Evolutionary conservation across 2,113 vertebrate species (phyloP).

Genomic region (Lampris megalopsis): DNA sequence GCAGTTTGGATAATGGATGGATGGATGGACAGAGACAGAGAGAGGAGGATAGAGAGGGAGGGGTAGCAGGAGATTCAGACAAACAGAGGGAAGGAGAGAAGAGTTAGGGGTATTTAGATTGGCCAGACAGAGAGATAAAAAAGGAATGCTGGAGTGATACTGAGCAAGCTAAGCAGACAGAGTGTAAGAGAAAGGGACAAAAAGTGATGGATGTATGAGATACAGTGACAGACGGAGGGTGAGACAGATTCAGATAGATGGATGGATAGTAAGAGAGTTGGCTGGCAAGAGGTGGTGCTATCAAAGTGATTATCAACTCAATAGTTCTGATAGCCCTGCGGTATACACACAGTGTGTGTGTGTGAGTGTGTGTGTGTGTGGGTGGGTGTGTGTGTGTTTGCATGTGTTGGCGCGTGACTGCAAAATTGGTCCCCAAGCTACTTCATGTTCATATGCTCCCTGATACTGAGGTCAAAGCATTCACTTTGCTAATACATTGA

Average conservation of each 20-base stretch:
- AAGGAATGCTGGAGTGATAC: neutral
- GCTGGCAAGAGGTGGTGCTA: neutral
- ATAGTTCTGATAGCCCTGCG: constrained; percentile 11
- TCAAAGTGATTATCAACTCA: constrained; percentile 24
- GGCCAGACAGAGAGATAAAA: no score
- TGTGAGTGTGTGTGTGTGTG: no score
- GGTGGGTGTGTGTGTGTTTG: constrained; percentile 18
- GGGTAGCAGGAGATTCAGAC: no score
- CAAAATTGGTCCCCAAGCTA: constrained; percentile 23
- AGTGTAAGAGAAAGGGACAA: neutral
- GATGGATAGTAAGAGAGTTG: constrained; percentile 36
- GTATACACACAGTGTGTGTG: no score
- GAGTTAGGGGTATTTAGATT: neutral
- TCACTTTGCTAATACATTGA: constrained; percentile 47
- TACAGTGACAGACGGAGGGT: no score
- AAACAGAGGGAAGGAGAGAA: neutral
- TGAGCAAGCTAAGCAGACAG: constrained; percentile 6
- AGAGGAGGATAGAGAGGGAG: no score
- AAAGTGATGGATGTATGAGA: neutral
- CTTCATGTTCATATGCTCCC: constrained; percentile 47
- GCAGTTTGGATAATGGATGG: no score
- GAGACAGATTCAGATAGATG: neutral
- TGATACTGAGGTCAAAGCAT: constrained; percentile 64
- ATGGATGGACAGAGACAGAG: no score
- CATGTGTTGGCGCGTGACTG: neutral